Percentiles rank a stretch among this genome's conserved stretches.
Conservation (phyloP, 2,888 invertebrate species). For the Eueremaeus valkanovi region DNA sequence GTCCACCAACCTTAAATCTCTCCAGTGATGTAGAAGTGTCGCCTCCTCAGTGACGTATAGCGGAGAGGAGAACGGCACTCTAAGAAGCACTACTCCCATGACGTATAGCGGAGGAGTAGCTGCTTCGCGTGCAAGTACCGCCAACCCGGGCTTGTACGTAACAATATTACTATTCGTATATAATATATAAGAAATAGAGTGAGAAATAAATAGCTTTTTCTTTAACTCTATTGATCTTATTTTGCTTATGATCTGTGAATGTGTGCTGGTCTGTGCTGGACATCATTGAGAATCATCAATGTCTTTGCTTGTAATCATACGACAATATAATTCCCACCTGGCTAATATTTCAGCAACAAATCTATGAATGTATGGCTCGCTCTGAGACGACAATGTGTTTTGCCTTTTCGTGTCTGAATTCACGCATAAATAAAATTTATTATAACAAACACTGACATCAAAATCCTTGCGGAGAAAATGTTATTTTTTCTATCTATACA, state of each 20-base stretch:
- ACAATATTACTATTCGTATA: too few relatives aligned
- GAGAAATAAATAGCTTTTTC: too few relatives aligned
- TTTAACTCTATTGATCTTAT: slow-evolving; percentile 26
- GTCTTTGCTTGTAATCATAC: slow-evolving; percentile 4
- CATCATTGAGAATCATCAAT: slow-evolving; percentile 2
- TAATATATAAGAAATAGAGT: too few relatives aligned
- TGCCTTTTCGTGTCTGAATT: background rate
- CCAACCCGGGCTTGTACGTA: too few relatives aligned
- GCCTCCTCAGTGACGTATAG: too few relatives aligned
- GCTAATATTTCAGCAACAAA: slow-evolving; percentile 15
- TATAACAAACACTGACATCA: slow-evolving; percentile 21
- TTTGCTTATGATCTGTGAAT: background rate
- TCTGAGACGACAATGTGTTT: background rate
- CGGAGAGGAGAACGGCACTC: too few relatives aligned
- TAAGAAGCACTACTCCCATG: too few relatives aligned
- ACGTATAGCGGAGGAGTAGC: too few relatives aligned
- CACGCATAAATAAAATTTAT: slow-evolving; percentile 16
- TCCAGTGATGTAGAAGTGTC: too few relatives aligned
- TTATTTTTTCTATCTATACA: background rate
- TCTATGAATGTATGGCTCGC: slow-evolving; percentile 3
- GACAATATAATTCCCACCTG: background rate
- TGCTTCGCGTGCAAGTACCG: too few relatives aligned
- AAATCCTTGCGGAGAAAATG: background rate
- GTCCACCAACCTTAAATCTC: too few relatives aligned
- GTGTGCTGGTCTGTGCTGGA: background rate